Evolutionary conservation across 1,140 invertebrate genomes (phyloP).

Genomic region (Macrobrachium rosenbergii): DNA sequence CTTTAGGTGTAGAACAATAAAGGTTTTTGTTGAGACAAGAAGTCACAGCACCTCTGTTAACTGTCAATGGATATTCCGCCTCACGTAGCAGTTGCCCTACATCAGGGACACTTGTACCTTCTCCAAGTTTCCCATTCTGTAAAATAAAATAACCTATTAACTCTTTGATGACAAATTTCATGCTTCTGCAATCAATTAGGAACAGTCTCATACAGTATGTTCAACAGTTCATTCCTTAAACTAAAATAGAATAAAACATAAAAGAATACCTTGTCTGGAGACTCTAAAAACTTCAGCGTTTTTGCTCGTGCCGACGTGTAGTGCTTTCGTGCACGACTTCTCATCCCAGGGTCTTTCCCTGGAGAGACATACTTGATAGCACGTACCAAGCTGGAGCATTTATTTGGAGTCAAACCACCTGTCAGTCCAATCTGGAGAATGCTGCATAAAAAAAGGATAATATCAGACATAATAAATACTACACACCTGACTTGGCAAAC

Average conservation of each 20-base stretch:
- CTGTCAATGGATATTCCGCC: not conserved
- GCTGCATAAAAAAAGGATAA: conserved; percentile 19
- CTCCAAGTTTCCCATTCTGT: not conserved
- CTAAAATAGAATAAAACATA: not conserved
- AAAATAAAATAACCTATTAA: not conserved
- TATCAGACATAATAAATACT: not conserved
- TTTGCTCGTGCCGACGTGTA: not conserved
- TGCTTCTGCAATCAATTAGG: not conserved
- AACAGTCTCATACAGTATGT: too few species aligned
- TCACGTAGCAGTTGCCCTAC: not conserved
- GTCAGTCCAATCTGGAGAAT: conserved; percentile 21
- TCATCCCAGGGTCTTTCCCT: conserved; percentile 5
- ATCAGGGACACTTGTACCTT: not conserved
- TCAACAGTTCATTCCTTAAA: too few species aligned
- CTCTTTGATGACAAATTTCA: not conserved
- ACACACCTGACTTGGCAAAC: not conserved
- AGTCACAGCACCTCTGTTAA: not conserved
- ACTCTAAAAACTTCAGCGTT: conserved; percentile 30
- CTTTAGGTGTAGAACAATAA: too few species aligned
- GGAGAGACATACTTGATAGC: conserved; percentile 48
- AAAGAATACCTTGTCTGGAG: conserved; percentile 19
- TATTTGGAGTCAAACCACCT: conserved; percentile 25
- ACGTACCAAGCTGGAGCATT: conserved; percentile 39
- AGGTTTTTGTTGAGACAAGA: too few species aligned
- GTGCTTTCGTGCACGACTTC: not conserved